These are phyloP conservation scores for Hipparchia semele DNA, from an alignment of 2,888 invertebrate species.

Conservation along the genomic window DNA sequence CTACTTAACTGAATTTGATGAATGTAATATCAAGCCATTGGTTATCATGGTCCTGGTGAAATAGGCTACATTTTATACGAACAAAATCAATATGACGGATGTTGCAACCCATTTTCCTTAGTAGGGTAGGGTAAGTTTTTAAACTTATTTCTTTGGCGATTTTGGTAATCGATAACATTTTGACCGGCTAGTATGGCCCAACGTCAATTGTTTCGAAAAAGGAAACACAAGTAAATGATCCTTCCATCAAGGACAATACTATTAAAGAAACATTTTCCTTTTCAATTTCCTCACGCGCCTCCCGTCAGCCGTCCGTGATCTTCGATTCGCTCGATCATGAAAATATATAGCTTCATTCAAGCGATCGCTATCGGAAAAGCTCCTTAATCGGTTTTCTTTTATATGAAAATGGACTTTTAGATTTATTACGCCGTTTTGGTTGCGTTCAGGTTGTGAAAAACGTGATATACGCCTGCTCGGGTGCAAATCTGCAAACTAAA, in stretches of 20 bases:
- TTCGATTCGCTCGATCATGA: conserved; percentile 79
- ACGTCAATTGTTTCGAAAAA: conserved; percentile 4
- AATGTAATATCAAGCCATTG: too few species aligned
- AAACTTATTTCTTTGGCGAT: neutral
- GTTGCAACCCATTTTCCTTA: too few species aligned
- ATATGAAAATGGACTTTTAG: conserved; percentile 81
- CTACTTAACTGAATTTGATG: too few species aligned
- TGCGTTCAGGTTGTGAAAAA: conserved; percentile 68
- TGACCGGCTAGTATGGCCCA: neutral
- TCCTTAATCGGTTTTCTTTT: conserved; percentile 83
- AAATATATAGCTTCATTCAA: conserved; percentile 82
- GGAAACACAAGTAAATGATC: conserved; percentile 55
- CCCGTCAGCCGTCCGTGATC: conserved; percentile 77
- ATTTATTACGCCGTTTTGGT: conserved; percentile 79
- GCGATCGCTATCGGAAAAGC: conserved; percentile 80
- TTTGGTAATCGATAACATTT: neutral
- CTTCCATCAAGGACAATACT: conserved; percentile 60
- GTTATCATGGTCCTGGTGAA: too few species aligned
- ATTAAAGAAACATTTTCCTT: conserved; percentile 71
- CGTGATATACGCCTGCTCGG: conserved; percentile 69
- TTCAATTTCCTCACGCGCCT: conserved; percentile 79
- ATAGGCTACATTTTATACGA: too few species aligned
- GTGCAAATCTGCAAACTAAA: conserved; percentile 74
- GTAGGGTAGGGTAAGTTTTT: too few species aligned
- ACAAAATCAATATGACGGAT: too few species aligned